Evolutionary conservation across 2,113 vertebrate genomes (phyloP).

Genomic region (Anoura caudifer): DNA sequence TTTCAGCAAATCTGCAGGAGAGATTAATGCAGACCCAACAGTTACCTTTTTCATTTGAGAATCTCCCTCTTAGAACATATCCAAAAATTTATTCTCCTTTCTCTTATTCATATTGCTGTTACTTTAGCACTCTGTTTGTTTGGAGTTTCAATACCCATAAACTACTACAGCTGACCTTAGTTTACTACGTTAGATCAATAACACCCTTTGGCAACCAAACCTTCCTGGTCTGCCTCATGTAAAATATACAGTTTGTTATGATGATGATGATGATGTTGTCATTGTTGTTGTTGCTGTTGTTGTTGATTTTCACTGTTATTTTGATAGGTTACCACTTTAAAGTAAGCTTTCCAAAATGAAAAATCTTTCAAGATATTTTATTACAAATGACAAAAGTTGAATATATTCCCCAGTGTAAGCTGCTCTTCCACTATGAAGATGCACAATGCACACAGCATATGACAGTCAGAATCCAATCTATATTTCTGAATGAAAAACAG

Average conservation of each 20-base stretch:
- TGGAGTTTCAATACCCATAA: not conserved
- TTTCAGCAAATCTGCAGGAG: not conserved
- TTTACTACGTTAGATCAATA: not conserved
- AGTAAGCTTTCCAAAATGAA: not conserved
- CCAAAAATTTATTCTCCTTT: not conserved
- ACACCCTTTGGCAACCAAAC: not conserved
- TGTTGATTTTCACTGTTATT: not conserved
- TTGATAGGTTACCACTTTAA: not conserved
- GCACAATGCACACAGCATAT: not conserved
- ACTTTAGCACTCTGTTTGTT: not conserved
- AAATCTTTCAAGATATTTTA: constrained; percentile 7
- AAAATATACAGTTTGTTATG: not conserved
- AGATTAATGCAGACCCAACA: not conserved
- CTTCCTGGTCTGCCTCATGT: not conserved
- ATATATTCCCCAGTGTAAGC: not conserved
- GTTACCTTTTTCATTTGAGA: not conserved
- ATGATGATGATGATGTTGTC: no score
- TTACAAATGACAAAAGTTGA: not conserved
- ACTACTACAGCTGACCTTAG: not conserved
- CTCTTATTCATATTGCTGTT: not conserved
- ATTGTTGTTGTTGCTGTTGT: not conserved
- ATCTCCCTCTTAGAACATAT: not conserved
- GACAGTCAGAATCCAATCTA: not conserved
- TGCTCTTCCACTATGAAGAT: not conserved
- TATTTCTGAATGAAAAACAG: not conserved